phyloP scores from a whole-genome alignment of 2,113 vertebrate species.

The Vidua chalybeata region DNA sequence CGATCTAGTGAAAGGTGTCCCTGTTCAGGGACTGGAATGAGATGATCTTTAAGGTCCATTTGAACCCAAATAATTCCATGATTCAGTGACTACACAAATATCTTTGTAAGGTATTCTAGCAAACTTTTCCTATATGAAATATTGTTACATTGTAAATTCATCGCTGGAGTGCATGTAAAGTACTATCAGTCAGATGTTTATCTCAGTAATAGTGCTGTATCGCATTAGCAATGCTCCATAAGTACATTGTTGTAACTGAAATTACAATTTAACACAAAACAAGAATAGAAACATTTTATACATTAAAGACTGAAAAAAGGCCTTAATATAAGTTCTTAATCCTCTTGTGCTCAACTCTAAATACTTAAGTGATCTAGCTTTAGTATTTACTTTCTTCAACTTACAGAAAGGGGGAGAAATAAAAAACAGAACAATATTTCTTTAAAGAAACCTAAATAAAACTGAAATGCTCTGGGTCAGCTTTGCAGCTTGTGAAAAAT shows the following conservation, averaged over 20 bases:
- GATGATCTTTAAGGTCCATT: not conserved
- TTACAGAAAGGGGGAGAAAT: not conserved
- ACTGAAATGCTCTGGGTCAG: not conserved
- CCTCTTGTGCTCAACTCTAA: not conserved
- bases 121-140: not conserved
- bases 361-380: not conserved
- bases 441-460: not conserved
- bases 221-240: not conserved
- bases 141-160: not conserved
- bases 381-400: not conserved
- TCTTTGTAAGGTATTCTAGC: not conserved
- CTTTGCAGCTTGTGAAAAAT: slow-evolving; percentile 45
- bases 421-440: not conserved
- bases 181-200: not conserved
- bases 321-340: not conserved
- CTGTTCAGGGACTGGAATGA: not conserved
- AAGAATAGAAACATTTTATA: not conserved
- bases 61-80: not conserved
- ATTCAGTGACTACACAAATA: not conserved
- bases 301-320: not conserved
- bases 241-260: not conserved
- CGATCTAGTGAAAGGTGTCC: not conserved
- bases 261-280: not conserved
- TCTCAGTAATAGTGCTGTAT: not conserved
- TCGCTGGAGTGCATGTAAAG: not conserved